Base-by-base conservation (phyloP, 37 sponge, comb jelly and placozoan genomes). In the Ianthella basta region DNA sequence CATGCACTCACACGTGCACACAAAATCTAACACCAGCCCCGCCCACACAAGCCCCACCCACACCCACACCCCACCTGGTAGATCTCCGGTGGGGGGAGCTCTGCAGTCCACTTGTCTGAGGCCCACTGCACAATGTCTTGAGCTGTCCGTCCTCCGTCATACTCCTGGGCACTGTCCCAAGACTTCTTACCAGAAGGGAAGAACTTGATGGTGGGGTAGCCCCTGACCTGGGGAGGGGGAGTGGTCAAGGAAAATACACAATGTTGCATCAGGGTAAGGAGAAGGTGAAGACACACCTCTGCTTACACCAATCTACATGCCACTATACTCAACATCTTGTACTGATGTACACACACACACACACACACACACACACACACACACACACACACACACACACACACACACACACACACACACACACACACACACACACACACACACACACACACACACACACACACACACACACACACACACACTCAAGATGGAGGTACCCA, bases 151-250 rank as follows among this genome's bases (percentile, higher is more conserved):
- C 99, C 99, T 23, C 99, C 99, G 36, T 84, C 74, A 65, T 97
- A 99, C 33, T 97, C 94, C 84, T 97, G 86, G 0, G 90, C 91
- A 82, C 84, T 77, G 64, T 63, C 34, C 35, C 57, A 86, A 25
- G 83, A 87, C 91, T 99, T 99, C 60, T 75, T 75, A 44, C 99
- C 99, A 56, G 89, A 90, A 0, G 95, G 97, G 89, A 96, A 99
- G 80, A 86, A 97, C 86, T 99, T 99, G 79, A 99, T 95, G 53
- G 97, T 99, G 4, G 99, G 99, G 79, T 89, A 99, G 15, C 99
- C 99, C 72, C 85, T 87, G 41, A 97, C 88, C 86, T 93, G 89
- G 35, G n/a, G 35, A 59, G 35, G 66, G 30, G 59, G 53, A 60
- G 35, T 4, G 30, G 61, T 23, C 24, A 72, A 29, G 50, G 50